phyloP scores from a whole-genome alignment of 30 jellyfish, hydroid and myxozoan genomes.

The Aurelia sp. region DNA sequence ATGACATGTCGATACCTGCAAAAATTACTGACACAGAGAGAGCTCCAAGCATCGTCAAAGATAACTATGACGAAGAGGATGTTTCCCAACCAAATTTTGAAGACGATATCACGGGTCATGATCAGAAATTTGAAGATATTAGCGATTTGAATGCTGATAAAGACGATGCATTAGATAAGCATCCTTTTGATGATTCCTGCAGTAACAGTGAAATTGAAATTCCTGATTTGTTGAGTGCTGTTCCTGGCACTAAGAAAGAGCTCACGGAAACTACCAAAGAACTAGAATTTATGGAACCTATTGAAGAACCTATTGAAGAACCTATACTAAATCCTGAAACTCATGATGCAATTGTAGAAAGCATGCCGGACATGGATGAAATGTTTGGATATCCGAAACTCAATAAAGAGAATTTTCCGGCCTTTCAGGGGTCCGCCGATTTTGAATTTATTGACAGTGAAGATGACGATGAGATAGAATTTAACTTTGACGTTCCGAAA shows the following conservation, averaged over 20 bases:
- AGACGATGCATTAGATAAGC: too few species aligned
- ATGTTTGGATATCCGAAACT: background rate
- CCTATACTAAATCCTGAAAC: background rate
- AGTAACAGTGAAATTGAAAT: too few species aligned
- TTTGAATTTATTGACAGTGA: background rate
- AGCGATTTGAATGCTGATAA: too few species aligned
- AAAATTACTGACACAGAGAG: too few species aligned
- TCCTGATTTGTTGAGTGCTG: background rate
- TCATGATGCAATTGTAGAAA: background rate
- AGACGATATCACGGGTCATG: too few species aligned
- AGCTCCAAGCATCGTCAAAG: too few species aligned
- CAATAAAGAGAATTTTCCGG: background rate
- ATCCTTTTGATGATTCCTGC: too few species aligned
- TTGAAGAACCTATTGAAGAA: background rate
- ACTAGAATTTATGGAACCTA: background rate
- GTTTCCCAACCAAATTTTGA: too few species aligned
- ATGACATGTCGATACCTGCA: too few species aligned
- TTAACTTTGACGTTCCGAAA: background rate
- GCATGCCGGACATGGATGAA: background rate
- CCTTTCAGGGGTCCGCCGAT: background rate
- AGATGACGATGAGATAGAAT: constrained; percentile 5
- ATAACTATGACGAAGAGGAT: too few species aligned
- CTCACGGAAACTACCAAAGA: background rate
- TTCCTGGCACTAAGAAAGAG: too few species aligned
- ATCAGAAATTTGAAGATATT: too few species aligned